phyloP scores from a whole-genome alignment of 1,140 invertebrate genomes.

The Dryas iulia region DNA sequence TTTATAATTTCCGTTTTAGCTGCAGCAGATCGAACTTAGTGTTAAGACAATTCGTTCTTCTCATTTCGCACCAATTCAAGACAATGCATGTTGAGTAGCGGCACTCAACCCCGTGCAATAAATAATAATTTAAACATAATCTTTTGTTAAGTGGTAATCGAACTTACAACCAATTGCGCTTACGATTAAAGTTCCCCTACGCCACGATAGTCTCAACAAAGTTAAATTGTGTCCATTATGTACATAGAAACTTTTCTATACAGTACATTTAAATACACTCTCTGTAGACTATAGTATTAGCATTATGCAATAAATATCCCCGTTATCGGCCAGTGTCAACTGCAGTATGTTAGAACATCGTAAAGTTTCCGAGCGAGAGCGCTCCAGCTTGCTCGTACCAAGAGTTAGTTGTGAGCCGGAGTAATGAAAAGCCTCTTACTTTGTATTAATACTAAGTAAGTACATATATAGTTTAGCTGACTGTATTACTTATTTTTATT shows the following conservation, averaged over 20 bases:
- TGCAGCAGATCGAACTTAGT: too few species aligned
- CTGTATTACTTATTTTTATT: background rate
- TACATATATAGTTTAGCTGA: too few species aligned
- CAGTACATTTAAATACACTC: background rate
- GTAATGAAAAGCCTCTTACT: conserved; percentile 18
- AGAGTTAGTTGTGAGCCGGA: background rate
- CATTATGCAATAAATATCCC: background rate
- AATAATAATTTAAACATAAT: too few species aligned
- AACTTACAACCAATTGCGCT: too few species aligned
- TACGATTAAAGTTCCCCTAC: too few species aligned
- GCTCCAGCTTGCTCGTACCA: background rate
- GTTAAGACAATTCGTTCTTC: too few species aligned
- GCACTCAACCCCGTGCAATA: too few species aligned
- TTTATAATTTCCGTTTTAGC: too few species aligned
- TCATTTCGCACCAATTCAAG: too few species aligned
- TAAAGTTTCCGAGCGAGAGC: conserved; percentile 2
- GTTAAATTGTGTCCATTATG: background rate
- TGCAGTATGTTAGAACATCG: conserved; percentile 4
- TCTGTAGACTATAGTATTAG: background rate
- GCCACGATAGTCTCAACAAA: too few species aligned
- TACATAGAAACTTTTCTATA: background rate
- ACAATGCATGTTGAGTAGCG: too few species aligned
- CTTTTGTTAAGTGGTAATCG: too few species aligned
- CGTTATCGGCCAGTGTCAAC: background rate
- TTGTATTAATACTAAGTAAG: background rate